phyloP scores from a whole-genome alignment of 2,797 vertebrate genomes.

The Myotis daubentonii region DNA sequence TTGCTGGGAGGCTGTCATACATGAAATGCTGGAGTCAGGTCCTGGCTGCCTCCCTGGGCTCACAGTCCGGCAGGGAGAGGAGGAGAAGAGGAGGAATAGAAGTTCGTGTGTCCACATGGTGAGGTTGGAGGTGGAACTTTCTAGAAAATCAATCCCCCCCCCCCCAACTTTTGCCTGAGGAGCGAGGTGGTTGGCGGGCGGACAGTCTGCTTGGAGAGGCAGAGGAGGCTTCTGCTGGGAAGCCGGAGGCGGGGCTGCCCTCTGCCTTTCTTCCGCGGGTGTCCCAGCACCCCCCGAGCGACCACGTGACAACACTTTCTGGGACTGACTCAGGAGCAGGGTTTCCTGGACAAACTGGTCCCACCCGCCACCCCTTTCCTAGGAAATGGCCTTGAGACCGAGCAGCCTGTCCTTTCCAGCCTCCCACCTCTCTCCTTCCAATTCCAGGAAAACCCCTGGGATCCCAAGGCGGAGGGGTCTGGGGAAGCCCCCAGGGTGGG shows the following conservation, averaged over 20 bases:
- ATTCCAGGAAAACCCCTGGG: constrained; percentile 66
- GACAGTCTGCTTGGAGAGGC: neutral
- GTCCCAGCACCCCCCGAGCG: neutral
- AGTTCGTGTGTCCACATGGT: neutral
- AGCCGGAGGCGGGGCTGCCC: too few relatives aligned
- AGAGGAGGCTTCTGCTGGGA: too few relatives aligned
- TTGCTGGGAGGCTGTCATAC: neutral
- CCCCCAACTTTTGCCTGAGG: neutral
- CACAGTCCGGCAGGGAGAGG: neutral
- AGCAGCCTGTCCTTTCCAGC: neutral
- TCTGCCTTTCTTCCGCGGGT: neutral
- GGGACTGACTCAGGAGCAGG: neutral
- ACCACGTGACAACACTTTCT: neutral
- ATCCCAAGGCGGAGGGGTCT: neutral
- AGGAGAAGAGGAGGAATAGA: neutral
- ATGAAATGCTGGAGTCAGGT: neutral
- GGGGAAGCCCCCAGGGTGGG: neutral
- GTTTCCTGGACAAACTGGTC: neutral
- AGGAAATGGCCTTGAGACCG: neutral
- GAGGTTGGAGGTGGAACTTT: neutral
- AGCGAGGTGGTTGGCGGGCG: neutral
- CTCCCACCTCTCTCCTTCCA: neutral
- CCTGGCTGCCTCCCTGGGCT: neutral
- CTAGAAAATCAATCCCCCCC: neutral
- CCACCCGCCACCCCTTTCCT: neutral